phyloP scores from a whole-genome alignment of 2,797 vertebrate species.

The Scleropages formosus region DNA sequence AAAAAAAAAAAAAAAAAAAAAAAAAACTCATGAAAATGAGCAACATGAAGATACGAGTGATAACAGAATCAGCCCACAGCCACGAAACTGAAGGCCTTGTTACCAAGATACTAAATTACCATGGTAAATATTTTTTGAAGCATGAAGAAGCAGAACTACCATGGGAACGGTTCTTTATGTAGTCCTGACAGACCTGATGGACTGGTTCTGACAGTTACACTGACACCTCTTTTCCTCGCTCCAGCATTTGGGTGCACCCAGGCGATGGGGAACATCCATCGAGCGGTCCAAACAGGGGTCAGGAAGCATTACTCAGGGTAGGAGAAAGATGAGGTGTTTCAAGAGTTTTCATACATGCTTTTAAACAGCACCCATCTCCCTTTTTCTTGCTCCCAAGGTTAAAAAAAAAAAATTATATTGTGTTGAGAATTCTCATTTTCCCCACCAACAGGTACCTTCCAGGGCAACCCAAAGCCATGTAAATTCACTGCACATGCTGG shows the following conservation, averaged over 20 bases:
- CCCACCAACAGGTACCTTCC: too few relatives aligned
- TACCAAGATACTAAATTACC: constrained; percentile 38
- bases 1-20: too few relatives aligned
- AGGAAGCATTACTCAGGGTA: background rate
- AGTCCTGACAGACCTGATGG: constrained; percentile 35
- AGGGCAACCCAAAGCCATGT: background rate
- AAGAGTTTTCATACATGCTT: background rate
- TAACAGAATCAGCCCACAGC: constrained; percentile 26
- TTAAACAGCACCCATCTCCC: background rate
- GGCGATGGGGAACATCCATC: background rate
- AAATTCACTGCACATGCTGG: background rate
- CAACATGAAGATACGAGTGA: background rate
- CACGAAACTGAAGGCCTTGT: constrained; percentile 30
- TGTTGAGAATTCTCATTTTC: background rate
- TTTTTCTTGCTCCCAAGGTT: background rate
- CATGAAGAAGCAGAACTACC: background rate
- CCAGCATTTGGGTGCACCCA: background rate
- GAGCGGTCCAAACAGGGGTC: background rate
- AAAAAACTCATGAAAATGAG: background rate
- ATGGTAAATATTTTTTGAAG: constrained; percentile 32
- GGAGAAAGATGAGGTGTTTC: background rate
- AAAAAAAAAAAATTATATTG: background rate
- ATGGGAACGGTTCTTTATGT: constrained; percentile 23
- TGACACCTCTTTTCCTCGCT: constrained; percentile 27
- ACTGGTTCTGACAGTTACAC: constrained; percentile 34